Percentiles rank a stretch among this genome's conserved stretches.
Evolutionary conservation across 2,888 invertebrate genomes (phyloP).

Genomic region (Aphidius colemani): DNA sequence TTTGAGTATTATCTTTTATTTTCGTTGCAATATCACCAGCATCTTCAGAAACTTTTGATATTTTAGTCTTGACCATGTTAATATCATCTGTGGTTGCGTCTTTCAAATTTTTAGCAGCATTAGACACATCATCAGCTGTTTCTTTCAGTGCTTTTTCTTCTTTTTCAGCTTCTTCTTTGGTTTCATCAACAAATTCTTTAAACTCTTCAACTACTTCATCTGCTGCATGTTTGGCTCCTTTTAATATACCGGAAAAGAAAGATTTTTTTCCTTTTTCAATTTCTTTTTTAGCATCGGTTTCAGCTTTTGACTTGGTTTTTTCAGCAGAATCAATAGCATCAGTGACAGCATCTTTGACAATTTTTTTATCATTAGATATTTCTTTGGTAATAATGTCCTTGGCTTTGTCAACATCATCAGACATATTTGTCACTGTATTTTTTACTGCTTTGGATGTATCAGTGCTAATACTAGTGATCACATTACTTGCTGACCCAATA

Average conservation of each 20-base stretch:
- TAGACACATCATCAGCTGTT: conserved; percentile 26
- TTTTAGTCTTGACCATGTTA: conserved; percentile 24
- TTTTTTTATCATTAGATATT: conserved; percentile 29
- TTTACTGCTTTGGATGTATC: conserved; percentile 39
- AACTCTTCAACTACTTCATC: conserved; percentile 34
- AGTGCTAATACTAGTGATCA: conserved; percentile 31
- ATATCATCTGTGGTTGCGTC: conserved; percentile 25
- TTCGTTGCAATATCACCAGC: conserved; percentile 28
- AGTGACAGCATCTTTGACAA: conserved; percentile 57
- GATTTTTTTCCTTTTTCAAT: conserved; percentile 31
- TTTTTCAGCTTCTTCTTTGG: conserved; percentile 29
- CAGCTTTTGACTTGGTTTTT: conserved; percentile 24
- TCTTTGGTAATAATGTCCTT: conserved; percentile 37
- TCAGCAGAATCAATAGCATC: conserved; percentile 37
- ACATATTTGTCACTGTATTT: conserved; percentile 41
- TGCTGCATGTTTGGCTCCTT: conserved; percentile 33
- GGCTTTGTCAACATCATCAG: background rate
- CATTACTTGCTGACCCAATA: conserved; percentile 27
- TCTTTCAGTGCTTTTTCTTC: conserved; percentile 35
- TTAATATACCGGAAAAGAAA: conserved; percentile 35
- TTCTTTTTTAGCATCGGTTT: conserved; percentile 31
- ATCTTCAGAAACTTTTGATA: conserved; percentile 20
- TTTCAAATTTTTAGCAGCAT: conserved; percentile 23
- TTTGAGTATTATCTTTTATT: conserved; percentile 28
- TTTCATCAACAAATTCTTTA: conserved; percentile 31